These are phyloP conservation scores for Bubo bubo DNA, from an alignment of 2,113 vertebrate genomes.

Conservation along the genomic window DNA sequence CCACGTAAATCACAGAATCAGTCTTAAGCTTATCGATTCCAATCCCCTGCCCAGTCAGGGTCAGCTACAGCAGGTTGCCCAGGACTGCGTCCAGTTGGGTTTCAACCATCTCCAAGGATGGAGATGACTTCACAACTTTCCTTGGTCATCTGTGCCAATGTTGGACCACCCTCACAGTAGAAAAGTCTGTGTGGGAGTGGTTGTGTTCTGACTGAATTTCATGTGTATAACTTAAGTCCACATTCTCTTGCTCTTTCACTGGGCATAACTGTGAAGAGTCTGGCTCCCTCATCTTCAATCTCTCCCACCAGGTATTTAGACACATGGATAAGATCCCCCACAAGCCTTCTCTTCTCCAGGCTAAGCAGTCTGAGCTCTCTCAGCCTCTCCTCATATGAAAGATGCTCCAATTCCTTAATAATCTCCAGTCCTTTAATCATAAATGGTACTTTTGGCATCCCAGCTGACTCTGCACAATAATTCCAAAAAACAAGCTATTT, in stretches of 20 bases:
- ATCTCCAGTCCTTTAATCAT: not conserved
- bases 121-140: not conserved
- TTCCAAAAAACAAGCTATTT: not conserved
- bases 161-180: not conserved
- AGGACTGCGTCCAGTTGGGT: not conserved
- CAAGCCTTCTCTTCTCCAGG: not conserved
- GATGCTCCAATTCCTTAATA: not conserved
- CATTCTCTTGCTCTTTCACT: not conserved
- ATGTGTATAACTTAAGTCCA: not conserved
- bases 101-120: not conserved
- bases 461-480: not conserved
- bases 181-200: accelerated
- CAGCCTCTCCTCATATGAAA: not conserved
- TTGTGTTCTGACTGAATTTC: not conserved
- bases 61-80: not conserved
- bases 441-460: not conserved
- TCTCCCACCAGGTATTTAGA: not conserved
- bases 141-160: not conserved
- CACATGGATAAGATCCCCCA: not conserved
- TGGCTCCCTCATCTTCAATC: not conserved
- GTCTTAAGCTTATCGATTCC: not conserved
- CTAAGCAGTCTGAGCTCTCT: not conserved
- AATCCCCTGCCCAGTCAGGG: accelerated
- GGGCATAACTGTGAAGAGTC: not conserved
- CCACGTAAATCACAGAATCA: not conserved